Percentiles rank a stretch among this genome's conserved stretches.
phyloP scores from a whole-genome alignment of 2,113 vertebrate species.

The Phyllostomus hastatus region DNA sequence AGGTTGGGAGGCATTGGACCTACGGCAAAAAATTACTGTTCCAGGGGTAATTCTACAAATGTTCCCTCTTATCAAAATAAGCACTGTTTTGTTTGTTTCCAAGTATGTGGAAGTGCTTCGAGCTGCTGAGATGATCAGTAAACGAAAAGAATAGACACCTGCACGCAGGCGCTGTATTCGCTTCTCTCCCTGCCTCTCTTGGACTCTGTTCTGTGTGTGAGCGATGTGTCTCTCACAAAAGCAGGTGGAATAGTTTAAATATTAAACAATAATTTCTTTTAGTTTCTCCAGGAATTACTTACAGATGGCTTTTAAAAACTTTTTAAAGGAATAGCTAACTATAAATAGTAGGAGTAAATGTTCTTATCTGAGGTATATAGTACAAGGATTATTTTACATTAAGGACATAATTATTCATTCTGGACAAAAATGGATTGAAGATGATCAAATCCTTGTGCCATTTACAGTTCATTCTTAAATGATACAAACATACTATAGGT shows the following conservation, averaged over 20 bases:
- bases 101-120: not conserved
- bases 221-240: not conserved
- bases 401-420: constrained; percentile 40
- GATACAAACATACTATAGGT: constrained; percentile 11
- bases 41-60: not conserved
- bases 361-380: constrained; percentile 31
- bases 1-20: not conserved
- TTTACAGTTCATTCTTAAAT: constrained; percentile 30
- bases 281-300: constrained; percentile 49
- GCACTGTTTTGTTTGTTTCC: not conserved
- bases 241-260: constrained; percentile 19
- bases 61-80: not conserved
- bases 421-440: constrained; percentile 55
- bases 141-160: not conserved
- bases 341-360: constrained; percentile 30
- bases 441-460: not conserved
- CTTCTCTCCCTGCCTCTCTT: not conserved
- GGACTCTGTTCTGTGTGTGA: not conserved
- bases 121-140: not conserved
- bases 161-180: rapidly evolving
- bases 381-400: constrained; percentile 31
- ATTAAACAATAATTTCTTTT: constrained; percentile 35
- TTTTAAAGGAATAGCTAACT: constrained; percentile 11
- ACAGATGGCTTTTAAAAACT: constrained; percentile 36
- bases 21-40: not conserved